Evolutionary conservation across 2,797 vertebrate species (phyloP), one percentile per base, ranked within the genome.

Genomic region (Scolopax bukidnonensis): DNA sequence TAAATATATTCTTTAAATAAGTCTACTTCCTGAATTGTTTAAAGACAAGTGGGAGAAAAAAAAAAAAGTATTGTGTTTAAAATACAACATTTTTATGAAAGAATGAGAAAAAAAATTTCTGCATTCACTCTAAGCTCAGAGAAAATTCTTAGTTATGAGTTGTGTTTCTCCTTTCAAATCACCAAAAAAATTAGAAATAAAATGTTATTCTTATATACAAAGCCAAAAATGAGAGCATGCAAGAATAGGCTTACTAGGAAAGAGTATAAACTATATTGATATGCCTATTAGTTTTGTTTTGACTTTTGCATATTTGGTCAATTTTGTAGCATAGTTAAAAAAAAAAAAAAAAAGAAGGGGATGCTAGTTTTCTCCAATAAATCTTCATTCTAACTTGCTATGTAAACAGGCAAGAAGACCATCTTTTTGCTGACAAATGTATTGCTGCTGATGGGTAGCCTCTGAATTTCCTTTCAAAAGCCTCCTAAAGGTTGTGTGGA

Each of bases 1-100:
- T n/a, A 76, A 91, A 89, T 19, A 28, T 71, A 59, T 82, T 94
- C 17, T 73, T 89, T 43, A 95, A 93, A 87, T 82, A 89, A 84
- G 24, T 5, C 3, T 5, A 28, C 12, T 80, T 71, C 9, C 17
- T 79, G n/a, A 84, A 63, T 61, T 75, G 10, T 71, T 87, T 94
- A 75, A 93, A 84, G 90, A 84, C 30, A 73, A 60, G 21, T 38
- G 12, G 4, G 10, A 12, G 17, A 11, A 41, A 71, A 90, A 36
- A 36, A 36, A 36, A 36, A 36, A 36, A 36, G 36, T 36, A 36
- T 36, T 36, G 36, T 17, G 0, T 38, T 77, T 54, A 50, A 94
- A 95, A 92, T 30, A 83, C 68, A 19, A 54, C 2, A 18, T 45
- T 81, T 84, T 32, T 40, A 32, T 47, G 71, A 40, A 71, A 85